phyloP scores from a whole-genome alignment of 1,140 invertebrate species.

The Papilio glaucus region DNA sequence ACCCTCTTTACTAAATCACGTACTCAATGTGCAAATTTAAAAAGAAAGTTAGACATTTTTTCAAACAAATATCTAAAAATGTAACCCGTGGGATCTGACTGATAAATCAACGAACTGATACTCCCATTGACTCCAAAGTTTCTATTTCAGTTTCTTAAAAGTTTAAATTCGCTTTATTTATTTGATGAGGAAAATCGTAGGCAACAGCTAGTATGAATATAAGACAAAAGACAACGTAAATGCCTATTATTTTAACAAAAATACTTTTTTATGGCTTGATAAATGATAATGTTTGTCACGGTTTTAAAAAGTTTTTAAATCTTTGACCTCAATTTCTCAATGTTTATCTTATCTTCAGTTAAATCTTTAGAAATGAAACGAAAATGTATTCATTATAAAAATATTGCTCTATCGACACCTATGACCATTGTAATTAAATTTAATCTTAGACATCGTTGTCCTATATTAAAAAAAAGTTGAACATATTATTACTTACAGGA shows the following conservation, averaged over 20 bases:
- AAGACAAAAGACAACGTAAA: neutral
- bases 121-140: too few relatives aligned
- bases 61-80: neutral
- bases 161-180: too few relatives aligned
- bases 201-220: neutral
- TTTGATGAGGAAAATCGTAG: too few relatives aligned
- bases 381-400: neutral
- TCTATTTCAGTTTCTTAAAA: too few relatives aligned
- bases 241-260: neutral
- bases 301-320: neutral
- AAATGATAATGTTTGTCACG: conserved; percentile 1
- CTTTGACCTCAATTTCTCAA: conserved; percentile 18
- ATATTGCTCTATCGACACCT: neutral
- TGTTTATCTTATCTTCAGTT: conserved; percentile 15
- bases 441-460: conserved; percentile 11
- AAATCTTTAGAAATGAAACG: conserved; percentile 22
- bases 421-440: neutral
- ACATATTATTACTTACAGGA: too few relatives aligned
- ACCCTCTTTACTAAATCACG: conserved; percentile 43
- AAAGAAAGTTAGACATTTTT: conserved; percentile 28
- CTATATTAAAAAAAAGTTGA: neutral
- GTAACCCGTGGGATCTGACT: neutral
- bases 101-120: too few relatives aligned
- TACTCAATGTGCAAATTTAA: conserved; percentile 41
- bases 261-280: neutral